A percentile compares a stretch with the other conserved stretches of the same genome.
phyloP scores from a whole-genome alignment of 2,888 invertebrate species.

The Diachrysia chrysitis region DNA sequence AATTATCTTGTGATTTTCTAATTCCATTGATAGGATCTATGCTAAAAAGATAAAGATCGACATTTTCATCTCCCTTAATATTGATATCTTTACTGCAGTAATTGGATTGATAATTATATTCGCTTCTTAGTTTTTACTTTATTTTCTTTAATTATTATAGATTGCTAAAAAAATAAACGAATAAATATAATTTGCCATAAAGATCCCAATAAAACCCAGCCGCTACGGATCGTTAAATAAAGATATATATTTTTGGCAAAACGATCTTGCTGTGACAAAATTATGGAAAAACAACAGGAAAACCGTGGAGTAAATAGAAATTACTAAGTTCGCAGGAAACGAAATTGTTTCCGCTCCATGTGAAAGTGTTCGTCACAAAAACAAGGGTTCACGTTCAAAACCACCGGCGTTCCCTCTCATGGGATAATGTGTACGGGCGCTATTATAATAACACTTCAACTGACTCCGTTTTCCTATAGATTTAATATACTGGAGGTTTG shows the following conservation, averaged over 20 bases:
- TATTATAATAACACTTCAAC: conserved; percentile 51
- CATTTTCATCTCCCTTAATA: too few species aligned
- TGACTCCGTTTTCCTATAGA: conserved; percentile 31
- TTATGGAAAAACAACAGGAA: conserved; percentile 54
- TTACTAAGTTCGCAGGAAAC: conserved; percentile 42
- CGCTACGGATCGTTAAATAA: conserved; percentile 45
- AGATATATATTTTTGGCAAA: conserved; percentile 40
- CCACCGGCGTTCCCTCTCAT: conserved; percentile 23
- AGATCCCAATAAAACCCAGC: conserved; percentile 49
- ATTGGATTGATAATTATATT: too few species aligned
- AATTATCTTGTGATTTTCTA: too few species aligned
- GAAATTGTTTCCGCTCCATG: conserved; percentile 34
- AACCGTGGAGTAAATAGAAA: conserved; percentile 50
- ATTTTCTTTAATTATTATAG: not conserved
- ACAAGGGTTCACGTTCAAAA: conserved; percentile 44
- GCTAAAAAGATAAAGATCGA: too few species aligned
- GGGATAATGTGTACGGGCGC: conserved; percentile 44
- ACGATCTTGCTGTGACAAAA: conserved; percentile 50
- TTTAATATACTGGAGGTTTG: conserved; percentile 27
- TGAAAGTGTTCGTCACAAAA: conserved; percentile 42
- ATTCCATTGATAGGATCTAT: too few species aligned
- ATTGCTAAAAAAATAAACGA: not conserved
- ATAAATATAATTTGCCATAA: conserved; percentile 39
- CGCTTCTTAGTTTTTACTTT: not conserved
- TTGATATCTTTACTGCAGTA: too few species aligned